Evolutionary conservation across 1,140 invertebrate genomes (phyloP).

Genomic region (Ridgeia piscesae): DNA sequence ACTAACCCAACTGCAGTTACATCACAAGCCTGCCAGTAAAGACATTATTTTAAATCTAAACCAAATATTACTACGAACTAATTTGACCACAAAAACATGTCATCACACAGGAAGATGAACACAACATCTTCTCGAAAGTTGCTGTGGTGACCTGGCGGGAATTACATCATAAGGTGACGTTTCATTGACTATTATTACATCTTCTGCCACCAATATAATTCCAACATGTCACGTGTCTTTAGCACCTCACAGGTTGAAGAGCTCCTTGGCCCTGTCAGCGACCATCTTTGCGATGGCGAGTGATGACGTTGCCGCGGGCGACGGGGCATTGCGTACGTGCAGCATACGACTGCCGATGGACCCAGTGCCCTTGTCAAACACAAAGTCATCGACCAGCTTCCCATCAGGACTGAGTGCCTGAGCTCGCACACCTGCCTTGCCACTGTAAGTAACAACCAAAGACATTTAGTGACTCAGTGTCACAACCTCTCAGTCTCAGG

Average conservation of each 20-base stretch:
- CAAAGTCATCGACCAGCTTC: constrained; percentile 93
- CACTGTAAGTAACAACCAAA: constrained; percentile 60
- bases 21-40: too few relatives aligned
- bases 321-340: constrained; percentile 95
- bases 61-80: too few relatives aligned
- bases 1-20: too few relatives aligned
- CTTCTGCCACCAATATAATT: neutral
- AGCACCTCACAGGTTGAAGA: constrained; percentile 63
- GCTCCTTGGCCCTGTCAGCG: constrained; percentile 77
- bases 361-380: constrained; percentile 74
- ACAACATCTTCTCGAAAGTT: too few relatives aligned
- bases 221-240: neutral
- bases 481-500: too few relatives aligned
- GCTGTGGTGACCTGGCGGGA: too few relatives aligned
- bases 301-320: constrained; percentile 93
- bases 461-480: neutral
- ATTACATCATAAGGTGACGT: too few relatives aligned
- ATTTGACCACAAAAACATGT: too few relatives aligned
- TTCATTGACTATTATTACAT: neutral
- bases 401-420: constrained; percentile 89
- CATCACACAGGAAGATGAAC: too few relatives aligned
- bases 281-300: constrained; percentile 95
- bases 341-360: constrained; percentile 74
- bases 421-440: constrained; percentile 92
- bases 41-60: too few relatives aligned